Conservation (phyloP, 1,140 invertebrate genomes). For the Leptinotarsa defecta region DNA sequence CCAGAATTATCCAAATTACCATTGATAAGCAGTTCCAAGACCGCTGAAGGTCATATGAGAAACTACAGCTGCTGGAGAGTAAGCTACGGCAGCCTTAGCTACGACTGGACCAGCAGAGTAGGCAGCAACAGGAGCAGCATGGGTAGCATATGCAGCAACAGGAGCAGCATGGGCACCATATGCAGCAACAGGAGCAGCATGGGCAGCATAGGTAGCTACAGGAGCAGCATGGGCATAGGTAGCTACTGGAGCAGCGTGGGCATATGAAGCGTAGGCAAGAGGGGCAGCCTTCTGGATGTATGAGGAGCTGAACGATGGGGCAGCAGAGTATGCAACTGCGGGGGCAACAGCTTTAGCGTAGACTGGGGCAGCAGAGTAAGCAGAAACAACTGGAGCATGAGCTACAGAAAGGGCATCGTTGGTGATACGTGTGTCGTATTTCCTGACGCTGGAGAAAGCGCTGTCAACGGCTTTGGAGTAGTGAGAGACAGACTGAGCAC, state of each 20-base stretch:
- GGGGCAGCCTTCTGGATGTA: conserved; percentile 37
- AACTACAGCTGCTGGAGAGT: conserved; percentile 61
- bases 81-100: conserved; percentile 58
- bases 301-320: conserved; percentile 33
- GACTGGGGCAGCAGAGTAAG: conserved; percentile 1
- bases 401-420: conserved; percentile 60
- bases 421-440: conserved; percentile 64
- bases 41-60: conserved; percentile 60
- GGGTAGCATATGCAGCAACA: conserved; percentile 46
- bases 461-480: conserved; percentile 67
- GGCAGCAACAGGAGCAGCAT: conserved; percentile 48
- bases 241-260: conserved; percentile 43
- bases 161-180: conserved; percentile 42
- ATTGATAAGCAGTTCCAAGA: conserved; percentile 60
- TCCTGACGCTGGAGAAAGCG: conserved; percentile 67
- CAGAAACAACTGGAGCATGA: conserved; percentile 19
- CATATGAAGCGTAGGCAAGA: conserved; percentile 12
- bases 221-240: conserved; percentile 43
- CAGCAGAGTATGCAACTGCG: conserved; percentile 20
- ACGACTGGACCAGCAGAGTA: conserved; percentile 59
- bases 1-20: conserved; percentile 42
- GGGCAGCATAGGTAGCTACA: conserved; percentile 42
- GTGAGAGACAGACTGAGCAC: conserved; percentile 61
- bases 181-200: conserved; percentile 41
- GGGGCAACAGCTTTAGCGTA: not conserved